A percentile compares a stretch with the other conserved stretches of the same genome.
phyloP scores from a whole-genome alignment of 2,888 invertebrate species.

The Smittia sp. region DNA sequence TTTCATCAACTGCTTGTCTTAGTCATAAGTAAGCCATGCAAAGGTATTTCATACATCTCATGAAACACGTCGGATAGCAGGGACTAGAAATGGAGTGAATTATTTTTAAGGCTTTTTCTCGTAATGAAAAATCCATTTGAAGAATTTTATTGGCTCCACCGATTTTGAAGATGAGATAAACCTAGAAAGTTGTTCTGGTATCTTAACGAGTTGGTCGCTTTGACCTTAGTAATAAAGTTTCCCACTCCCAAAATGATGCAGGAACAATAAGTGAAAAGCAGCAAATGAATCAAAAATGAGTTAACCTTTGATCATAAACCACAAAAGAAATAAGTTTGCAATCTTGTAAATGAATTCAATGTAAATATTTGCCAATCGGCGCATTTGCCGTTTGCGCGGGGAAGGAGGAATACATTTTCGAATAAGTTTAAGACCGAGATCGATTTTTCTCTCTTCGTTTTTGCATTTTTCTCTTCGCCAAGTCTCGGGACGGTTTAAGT shows the following conservation, averaged over 20 bases:
- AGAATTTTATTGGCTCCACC: too few species aligned
- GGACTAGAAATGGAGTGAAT: slow-evolving; percentile 14
- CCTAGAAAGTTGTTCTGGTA: too few species aligned
- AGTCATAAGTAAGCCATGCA: not conserved
- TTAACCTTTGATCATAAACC: slow-evolving; percentile 35
- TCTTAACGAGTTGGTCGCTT: too few species aligned
- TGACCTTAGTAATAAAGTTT: not conserved
- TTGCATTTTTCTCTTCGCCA: not conserved
- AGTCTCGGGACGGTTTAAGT: not conserved
- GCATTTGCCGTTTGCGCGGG: not conserved
- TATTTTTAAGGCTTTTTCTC: too few species aligned
- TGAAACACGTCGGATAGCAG: not conserved
- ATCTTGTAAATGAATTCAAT: slow-evolving; percentile 32
- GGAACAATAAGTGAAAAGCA: slow-evolving; percentile 7
- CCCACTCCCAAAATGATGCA: not conserved
- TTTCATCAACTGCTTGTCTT: not conserved
- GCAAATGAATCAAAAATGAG: slow-evolving; percentile 39
- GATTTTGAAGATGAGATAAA: too few species aligned
- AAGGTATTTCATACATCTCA: slow-evolving; percentile 6
- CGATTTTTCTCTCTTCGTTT: not conserved
- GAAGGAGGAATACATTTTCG: slow-evolving; percentile 33
- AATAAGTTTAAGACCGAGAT: not conserved
- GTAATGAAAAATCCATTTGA: too few species aligned
- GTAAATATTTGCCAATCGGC: slow-evolving; percentile 32
- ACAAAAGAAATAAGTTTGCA: slow-evolving; percentile 29